phyloP scores from a whole-genome alignment of 2,113 vertebrate species.

The Fukomys damarensis region DNA sequence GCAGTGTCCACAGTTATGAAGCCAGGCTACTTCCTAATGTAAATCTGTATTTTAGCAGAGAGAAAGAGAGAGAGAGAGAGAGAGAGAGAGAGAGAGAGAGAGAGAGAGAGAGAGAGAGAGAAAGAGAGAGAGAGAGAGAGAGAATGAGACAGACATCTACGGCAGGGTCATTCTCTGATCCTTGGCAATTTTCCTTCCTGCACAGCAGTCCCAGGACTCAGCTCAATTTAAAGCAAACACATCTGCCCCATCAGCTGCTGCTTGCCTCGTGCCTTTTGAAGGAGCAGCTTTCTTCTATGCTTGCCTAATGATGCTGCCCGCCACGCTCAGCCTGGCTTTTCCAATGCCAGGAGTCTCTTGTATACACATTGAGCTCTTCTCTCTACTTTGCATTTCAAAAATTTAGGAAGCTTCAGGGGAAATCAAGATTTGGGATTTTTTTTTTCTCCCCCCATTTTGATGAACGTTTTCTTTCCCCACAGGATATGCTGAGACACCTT shows the following conservation, averaged over 20 bases:
- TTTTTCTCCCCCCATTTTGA: constrained; percentile 74
- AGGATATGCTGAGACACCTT: constrained; percentile 80
- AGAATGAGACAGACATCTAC: too few relatives aligned
- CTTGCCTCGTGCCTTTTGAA: constrained; percentile 76
- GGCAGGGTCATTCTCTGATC: constrained; percentile 83
- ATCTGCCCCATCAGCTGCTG: constrained; percentile 60
- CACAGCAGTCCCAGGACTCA: constrained; percentile 62
- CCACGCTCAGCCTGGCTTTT: constrained; percentile 81
- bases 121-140: not conserved
- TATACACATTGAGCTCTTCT: constrained; percentile 77
- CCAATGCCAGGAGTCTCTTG: constrained; percentile 83
- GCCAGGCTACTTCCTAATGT: constrained; percentile 79
- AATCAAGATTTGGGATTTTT: constrained; percentile 77
- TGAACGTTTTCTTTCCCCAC: constrained; percentile 83
- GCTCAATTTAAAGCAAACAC: constrained; percentile 74
- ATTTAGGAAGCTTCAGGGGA: constrained; percentile 82
- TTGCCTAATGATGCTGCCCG: constrained; percentile 67
- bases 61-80: not conserved
- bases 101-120: not conserved
- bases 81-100: not conserved
- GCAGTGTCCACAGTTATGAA: constrained; percentile 80
- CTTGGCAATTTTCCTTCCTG: constrained; percentile 78
- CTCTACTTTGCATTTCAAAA: constrained; percentile 87
- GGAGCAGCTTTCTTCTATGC: constrained; percentile 65
- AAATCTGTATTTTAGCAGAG: constrained; percentile 73